Percentiles rank a stretch among this genome's conserved stretches.
Evolutionary conservation across 2,113 vertebrate species (phyloP).

Genomic region (zebrafish (Danio rerio)): DNA sequence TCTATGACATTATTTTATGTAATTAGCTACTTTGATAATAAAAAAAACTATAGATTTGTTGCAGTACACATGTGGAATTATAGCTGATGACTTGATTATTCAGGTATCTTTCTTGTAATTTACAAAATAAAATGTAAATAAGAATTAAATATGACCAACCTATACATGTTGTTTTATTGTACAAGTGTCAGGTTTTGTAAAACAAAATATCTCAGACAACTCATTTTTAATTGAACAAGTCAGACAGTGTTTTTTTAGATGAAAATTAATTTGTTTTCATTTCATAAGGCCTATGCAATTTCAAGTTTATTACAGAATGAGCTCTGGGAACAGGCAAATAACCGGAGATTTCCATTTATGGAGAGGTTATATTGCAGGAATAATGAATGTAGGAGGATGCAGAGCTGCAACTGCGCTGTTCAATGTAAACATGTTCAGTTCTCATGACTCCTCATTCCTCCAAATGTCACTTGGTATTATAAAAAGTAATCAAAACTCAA

Average conservation of each 20-base stretch:
- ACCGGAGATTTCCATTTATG: constrained; percentile 8
- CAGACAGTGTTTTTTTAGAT: not conserved
- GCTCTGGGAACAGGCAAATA: constrained; percentile 21
- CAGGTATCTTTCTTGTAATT: not conserved
- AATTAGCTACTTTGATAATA: too few species aligned
- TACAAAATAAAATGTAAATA: not conserved
- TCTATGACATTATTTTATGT: too few species aligned
- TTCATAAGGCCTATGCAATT: not conserved
- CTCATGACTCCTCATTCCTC: not conserved
- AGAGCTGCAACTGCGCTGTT: constrained; percentile 2
- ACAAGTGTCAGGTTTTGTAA: not conserved
- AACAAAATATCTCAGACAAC: not conserved
- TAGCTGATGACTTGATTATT: too few species aligned
- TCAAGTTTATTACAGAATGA: not conserved
- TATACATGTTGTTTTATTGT: not conserved
- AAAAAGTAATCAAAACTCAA: constrained; percentile 7
- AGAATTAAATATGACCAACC: not conserved
- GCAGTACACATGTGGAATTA: too few species aligned
- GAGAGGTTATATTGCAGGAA: constrained; percentile 9
- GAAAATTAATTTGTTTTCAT: not conserved
- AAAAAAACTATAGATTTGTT: too few species aligned
- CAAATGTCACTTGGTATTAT: not conserved
- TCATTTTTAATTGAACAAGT: not conserved
- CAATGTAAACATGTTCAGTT: constrained; percentile 7
- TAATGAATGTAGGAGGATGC: constrained; percentile 13